Conservation (phyloP, 1,140 invertebrate species). For the Drosophila nigrodunni region DNA sequence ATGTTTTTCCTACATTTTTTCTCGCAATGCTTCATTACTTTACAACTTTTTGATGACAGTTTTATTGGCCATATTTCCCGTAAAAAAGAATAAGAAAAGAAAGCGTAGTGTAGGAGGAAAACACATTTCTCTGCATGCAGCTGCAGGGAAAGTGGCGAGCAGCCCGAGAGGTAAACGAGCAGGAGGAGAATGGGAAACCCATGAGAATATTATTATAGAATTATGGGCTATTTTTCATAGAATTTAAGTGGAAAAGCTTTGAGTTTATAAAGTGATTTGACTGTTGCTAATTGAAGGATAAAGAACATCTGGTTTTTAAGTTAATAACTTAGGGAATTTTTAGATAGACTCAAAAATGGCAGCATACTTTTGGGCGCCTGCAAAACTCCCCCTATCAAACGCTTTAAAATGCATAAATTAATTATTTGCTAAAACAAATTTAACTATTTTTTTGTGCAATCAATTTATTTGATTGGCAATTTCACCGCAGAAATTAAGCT, state of each 20-base stretch:
- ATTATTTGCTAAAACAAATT: too few species aligned
- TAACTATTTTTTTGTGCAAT: too few species aligned
- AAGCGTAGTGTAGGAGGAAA: background rate
- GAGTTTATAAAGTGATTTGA: slow-evolving; percentile 27
- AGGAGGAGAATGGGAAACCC: background rate
- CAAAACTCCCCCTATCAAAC: background rate
- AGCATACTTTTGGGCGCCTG: background rate
- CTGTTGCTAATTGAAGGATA: slow-evolving; percentile 37
- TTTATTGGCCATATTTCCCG: slow-evolving; percentile 72
- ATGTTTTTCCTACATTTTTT: slow-evolving; percentile 55
- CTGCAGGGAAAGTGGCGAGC: background rate
- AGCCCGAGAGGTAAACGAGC: background rate
- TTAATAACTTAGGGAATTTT: slow-evolving; percentile 10
- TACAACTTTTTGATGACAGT: slow-evolving; percentile 82
- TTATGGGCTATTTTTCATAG: slow-evolving; percentile 47
- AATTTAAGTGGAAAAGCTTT: slow-evolving; percentile 32
- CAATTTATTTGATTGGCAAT: too few species aligned
- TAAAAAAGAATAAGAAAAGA: slow-evolving; percentile 37
- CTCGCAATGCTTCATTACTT: slow-evolving; percentile 76
- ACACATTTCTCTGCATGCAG: slow-evolving; percentile 36
- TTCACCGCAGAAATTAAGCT: too few species aligned
- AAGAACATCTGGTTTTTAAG: slow-evolving; percentile 9
- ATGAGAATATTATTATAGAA: slow-evolving; percentile 35
- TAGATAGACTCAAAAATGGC: background rate
- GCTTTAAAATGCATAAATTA: too few species aligned